Base-by-base conservation (phyloP, 2,797 vertebrate genomes). In the Babyrousa celebensis region DNA sequence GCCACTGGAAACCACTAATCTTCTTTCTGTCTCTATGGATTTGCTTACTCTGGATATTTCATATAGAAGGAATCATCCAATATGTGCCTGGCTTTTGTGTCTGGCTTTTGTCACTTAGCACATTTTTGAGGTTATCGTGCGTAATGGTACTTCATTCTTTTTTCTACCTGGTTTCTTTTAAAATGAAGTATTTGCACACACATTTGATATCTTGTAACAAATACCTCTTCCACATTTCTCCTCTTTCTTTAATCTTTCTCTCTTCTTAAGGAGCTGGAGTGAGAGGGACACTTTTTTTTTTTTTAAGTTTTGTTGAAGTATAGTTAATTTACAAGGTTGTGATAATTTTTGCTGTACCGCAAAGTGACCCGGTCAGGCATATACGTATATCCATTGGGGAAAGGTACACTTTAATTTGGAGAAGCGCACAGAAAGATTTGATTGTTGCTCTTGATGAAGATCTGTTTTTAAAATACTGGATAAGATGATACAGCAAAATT, bases 31-130 rank as follows among this genome's bases (percentile, higher is more conserved):
- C 17, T 92, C 63, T 94, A 36, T 86, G 40, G 29, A 67, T 82
- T 92, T 68, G 18, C 68, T 48, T 83, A 15, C 78, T 72, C 63
- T 85, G 62, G n/a, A 85, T 67, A 77, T 94, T 95, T 85, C 75
- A 43, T 70, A 68, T 79, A 25, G 85, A 70, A 85, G 18, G 54
- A 85, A 60, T 75, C 54, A 70, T 32, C 56, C 1, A 12, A 32
- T 54, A 77, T 70, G 54, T 74, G 25, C 27, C 67, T 48, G 43
- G 43, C 43, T 36, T 36, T 36, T 36, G 27, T 54, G 40, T 21
- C 21, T 62, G 36, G 25, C 27, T 77, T 77, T 72, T 54, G 68
- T 85, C n/a, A 79, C n/a, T 84, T 36, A 85, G n/a, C 62, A 16
- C 17, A 80, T 20, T 71, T 95, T 68, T 62, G 15, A 88, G 25